These are phyloP conservation scores for Eurytoma adleriae DNA, from an alignment of 2,888 invertebrate genomes.

Conservation along the genomic window DNA sequence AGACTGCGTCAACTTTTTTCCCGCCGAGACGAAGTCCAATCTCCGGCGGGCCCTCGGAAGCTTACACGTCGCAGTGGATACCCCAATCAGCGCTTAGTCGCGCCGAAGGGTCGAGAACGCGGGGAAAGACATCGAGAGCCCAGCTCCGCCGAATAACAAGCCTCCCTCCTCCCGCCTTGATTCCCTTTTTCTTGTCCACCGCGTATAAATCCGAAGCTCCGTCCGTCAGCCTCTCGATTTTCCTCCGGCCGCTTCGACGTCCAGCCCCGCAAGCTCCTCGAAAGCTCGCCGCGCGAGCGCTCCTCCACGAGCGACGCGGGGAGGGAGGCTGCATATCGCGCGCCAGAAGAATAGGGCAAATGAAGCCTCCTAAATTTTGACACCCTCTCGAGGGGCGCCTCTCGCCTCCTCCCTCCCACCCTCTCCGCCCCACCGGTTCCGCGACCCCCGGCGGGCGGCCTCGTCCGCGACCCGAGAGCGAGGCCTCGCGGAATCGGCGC, in stretches of 20 bases:
- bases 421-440: conserved; percentile 18
- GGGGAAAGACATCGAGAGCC: conserved; percentile 43
- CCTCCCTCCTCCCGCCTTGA: conserved; percentile 20
- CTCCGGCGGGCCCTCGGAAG: conserved; percentile 45
- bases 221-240: conserved; percentile 41
- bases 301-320: not conserved
- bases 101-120: conserved; percentile 47
- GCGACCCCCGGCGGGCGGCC: conserved; percentile 45
- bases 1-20: conserved; percentile 55
- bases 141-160: conserved; percentile 44
- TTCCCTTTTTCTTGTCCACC: not conserved
- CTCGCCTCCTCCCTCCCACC: conserved; percentile 1
- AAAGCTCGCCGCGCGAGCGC: not conserved
- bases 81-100: conserved; percentile 48
- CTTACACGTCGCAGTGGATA: conserved; percentile 29
- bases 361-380: conserved; percentile 74
- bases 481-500: conserved; percentile 69
- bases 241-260: conserved; percentile 36
- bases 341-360: conserved; percentile 72
- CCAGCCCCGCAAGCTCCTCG: conserved; percentile 14
- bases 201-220: conserved; percentile 24
- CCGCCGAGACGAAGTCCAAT: conserved; percentile 48
- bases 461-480: conserved; percentile 49
- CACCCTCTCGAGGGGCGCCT: conserved; percentile 42
- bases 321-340: conserved; percentile 43